Conservation (phyloP, 2,113 vertebrate genomes). For the Talpa occidentalis region DNA sequence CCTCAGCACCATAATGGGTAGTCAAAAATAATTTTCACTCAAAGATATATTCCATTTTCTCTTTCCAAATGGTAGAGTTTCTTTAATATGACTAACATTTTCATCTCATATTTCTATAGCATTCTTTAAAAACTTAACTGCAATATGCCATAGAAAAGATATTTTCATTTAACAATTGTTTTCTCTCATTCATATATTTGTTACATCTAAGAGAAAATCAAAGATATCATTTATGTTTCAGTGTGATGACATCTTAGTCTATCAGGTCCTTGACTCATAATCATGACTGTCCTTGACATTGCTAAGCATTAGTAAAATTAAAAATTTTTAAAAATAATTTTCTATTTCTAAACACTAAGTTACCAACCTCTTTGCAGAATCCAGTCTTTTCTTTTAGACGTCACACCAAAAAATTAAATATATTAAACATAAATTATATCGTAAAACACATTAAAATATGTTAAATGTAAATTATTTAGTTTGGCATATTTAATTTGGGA, state of each 20-base stretch:
- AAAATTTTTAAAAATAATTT: neutral
- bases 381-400: neutral
- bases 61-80: neutral
- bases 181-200: neutral
- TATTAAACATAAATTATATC: neutral
- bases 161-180: neutral
- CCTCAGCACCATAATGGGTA: neutral
- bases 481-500: neutral
- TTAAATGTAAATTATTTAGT: neutral
- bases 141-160: neutral
- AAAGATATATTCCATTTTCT: neutral
- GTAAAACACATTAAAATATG: neutral
- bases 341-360: neutral
- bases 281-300: neutral
- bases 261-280: no score
- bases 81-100: neutral
- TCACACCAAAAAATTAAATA: neutral
- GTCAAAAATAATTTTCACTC: neutral
- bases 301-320: constrained; percentile 4
- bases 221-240: neutral
- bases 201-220: neutral
- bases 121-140: neutral
- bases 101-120: neutral
- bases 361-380: neutral
- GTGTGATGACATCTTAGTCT: neutral